Evolutionary conservation across 1,140 invertebrate genomes (phyloP), one percentile per base, ranked within the genome.

Genomic region (Neotoxoptera formosana): DNA sequence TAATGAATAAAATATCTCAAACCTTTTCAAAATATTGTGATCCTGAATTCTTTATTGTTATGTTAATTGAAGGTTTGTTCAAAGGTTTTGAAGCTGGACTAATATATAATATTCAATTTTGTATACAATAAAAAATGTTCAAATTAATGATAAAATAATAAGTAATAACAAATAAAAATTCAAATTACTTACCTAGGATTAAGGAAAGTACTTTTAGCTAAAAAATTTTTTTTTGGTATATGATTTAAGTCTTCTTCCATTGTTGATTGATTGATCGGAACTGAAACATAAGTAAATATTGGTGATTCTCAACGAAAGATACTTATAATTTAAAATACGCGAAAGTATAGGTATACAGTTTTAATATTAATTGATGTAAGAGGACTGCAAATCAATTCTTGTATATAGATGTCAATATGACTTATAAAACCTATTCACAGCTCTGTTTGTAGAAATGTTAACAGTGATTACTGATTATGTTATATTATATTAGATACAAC

Each of bases 141-240:
- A 56, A 23, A 36, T 23, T 21, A 53, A 53, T 53, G 21, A 53
- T 53, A 53, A 21, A 53, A 25, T 53, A 89, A 89, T 21, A 21
- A 53, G 11, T 53, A 89, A 89, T 21, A 36, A 41, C 36, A 36
- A 34, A 53, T 53, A 30, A 6, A 11, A 56, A 53, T 25, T 36
- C 1, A 89, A 0, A 6, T 89, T 21, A 89, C 3, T 92, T 92
- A 92, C 81, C 51, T 36, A 25, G 81, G 48, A 36, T 53, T 86
- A n/a, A 93, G 48, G 56, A 93, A 93, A 20, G 84, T 86, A 45
- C 41, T 51, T 56, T 30, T 48, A 11, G 81, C 81, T 11, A 93
- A 20, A 86, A 47, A 53, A 84, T 93, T 93, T 84, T 81, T 53
- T 83, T 53, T 93, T 41, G 91, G 91, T 93, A 93, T 84, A 60